Conservation (phyloP, 2,888 invertebrate species). For the Capitulum mitella region DNA sequence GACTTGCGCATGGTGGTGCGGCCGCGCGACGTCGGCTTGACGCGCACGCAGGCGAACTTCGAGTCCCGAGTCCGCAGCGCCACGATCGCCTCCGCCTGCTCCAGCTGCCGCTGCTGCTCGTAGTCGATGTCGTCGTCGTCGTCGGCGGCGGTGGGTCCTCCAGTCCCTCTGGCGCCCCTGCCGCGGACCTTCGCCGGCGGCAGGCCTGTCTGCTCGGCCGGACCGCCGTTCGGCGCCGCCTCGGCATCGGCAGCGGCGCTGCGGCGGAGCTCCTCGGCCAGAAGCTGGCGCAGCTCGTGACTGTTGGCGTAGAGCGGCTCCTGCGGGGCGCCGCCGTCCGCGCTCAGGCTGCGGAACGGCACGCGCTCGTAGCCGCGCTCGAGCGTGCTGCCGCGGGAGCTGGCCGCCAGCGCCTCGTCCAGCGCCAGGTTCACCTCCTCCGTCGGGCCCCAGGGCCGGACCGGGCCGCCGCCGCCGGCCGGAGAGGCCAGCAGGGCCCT, state of each 20-base stretch:
- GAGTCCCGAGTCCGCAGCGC: not conserved
- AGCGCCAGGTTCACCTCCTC: not conserved
- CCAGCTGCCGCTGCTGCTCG: not conserved
- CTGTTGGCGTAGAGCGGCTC: conserved; percentile 14
- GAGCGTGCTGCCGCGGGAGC: not conserved
- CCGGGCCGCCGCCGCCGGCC: not conserved
- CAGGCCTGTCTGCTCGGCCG: not conserved
- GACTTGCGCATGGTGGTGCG: not conserved
- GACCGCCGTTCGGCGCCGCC: not conserved
- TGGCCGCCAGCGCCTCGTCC: not conserved
- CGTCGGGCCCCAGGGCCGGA: not conserved
- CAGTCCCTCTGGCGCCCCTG: not conserved
- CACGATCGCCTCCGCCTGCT: not conserved
- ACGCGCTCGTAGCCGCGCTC: conserved; percentile 14
- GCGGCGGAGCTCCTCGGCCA: not conserved
- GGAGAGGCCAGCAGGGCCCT: not conserved
- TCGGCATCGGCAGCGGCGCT: not conserved
- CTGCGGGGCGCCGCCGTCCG: not conserved
- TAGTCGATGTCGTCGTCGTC: not conserved
- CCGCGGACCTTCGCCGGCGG: not conserved
- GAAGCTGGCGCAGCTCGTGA: not conserved
- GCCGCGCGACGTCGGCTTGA: not conserved
- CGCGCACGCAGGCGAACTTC: not conserved
- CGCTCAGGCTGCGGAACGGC: not conserved
- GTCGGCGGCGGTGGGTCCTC: not conserved